phyloP scores from a whole-genome alignment of 2,113 vertebrate genomes.

The Uria lomvia region DNA sequence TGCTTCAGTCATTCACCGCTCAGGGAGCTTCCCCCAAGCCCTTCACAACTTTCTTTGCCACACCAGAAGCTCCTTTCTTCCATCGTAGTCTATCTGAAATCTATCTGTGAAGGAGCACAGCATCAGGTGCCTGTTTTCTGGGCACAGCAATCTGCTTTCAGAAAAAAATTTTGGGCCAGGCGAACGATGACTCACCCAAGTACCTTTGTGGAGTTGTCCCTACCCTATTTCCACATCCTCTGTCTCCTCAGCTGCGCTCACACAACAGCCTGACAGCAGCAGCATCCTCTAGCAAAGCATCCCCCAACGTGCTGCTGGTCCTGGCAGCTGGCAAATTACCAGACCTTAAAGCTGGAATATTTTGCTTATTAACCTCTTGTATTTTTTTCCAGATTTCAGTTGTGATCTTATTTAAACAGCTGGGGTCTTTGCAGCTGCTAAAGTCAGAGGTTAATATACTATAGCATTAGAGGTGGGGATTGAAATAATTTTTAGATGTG shows the following conservation, averaged over 20 bases:
- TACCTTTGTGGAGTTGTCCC: background rate
- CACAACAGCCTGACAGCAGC: background rate
- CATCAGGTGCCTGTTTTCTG: background rate
- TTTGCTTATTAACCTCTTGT: background rate
- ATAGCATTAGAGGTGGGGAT: background rate
- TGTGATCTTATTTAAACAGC: background rate
- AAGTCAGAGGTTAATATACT: background rate
- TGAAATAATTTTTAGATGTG: background rate
- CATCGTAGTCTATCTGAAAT: background rate
- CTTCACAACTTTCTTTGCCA: background rate
- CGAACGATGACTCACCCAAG: background rate
- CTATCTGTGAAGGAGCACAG: background rate
- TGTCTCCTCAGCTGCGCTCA: background rate
- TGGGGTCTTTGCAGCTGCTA: background rate
- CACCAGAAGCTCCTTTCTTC: background rate
- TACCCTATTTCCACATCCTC: background rate
- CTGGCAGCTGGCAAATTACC: background rate
- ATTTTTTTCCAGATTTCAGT: background rate
- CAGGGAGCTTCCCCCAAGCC: background rate
- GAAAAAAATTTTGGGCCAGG: background rate
- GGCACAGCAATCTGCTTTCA: background rate
- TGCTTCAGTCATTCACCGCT: fast-evolving
- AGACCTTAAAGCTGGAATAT: background rate
- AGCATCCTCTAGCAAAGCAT: background rate
- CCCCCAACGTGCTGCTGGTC: background rate